Base-by-base conservation (phyloP, 2,113 vertebrate genomes). In the Poeciliopsis prolifica region DNA sequence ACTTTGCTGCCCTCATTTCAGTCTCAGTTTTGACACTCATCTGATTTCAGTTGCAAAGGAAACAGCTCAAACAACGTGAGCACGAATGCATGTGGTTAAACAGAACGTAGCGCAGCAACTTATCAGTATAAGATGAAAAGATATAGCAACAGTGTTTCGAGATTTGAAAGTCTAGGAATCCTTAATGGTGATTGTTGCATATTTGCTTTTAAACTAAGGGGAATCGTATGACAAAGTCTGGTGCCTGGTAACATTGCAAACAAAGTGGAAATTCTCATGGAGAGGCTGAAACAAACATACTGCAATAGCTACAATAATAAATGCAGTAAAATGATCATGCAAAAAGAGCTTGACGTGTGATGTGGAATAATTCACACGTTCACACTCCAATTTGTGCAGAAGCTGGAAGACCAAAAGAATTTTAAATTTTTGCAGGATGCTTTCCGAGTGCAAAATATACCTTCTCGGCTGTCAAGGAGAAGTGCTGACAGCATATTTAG, bases 41-140 rank as follows among this genome's bases (percentile, higher is more conserved):
- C 40, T 65, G 12, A 24, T 19, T 7, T 30, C 30, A 12, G 26
- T 8, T 61, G 4, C 66, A 75, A 63, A 37, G 51, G 37, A 83
- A 81, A 33, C 65, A 2, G 48, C 62, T 48, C 26, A 81, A 81
- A 29, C 44, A 1, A 35, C 48, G 51, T 14, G 33, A 9, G 33
- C 73, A 75, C 6, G 0, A 0, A 3, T 0, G 2, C 28, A 24
- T 66, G 69, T 10, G 61, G 42, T 61, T 33, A 42, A n/a, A 11
- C 60, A 54, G 44, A 30, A 9, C n/a, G 17, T 58, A 58, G 62
- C 40, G 4, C 2, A 75, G 70, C 30, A 13, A 68, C 71, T 48
- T 70, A 28, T 44, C 10, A 54, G 35, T 6, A 62, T 8, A 29
- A 58, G 26, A 68, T 68, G 29, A 75, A 44, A 10, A 61, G 33